A percentile compares a stretch with the other conserved stretches of the same genome.
Evolutionary conservation across 1,140 invertebrate genomes (phyloP).

Genomic region (Lasioglossum albipes): DNA sequence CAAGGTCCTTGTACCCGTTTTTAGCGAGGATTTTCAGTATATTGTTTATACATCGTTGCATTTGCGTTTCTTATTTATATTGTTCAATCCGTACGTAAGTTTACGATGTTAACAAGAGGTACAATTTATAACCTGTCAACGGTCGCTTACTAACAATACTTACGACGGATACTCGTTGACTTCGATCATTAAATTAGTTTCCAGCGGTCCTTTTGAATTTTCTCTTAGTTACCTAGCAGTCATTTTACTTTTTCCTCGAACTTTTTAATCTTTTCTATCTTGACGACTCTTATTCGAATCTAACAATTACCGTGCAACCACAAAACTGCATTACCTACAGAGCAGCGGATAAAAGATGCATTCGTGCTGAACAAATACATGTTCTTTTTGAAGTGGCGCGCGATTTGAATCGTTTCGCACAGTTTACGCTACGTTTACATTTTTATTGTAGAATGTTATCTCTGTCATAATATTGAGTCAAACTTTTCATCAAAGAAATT

Average conservation of each 20-base stretch:
- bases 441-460: no score
- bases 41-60: not conserved
- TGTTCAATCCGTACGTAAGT: not conserved
- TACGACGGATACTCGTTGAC: not conserved
- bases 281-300: not conserved
- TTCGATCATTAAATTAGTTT: not conserved
- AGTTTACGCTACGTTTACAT: no score
- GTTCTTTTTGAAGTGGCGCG: no score
- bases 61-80: no score
- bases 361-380: no score
- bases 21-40: no score
- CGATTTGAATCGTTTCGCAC: no score
- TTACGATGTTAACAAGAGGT: not conserved
- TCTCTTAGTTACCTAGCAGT: not conserved
- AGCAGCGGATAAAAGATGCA: not conserved
- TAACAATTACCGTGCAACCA: not conserved
- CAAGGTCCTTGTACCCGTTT: no score
- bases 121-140: constrained; percentile 20
- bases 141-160: not conserved
- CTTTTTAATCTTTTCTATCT: not conserved
- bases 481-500: no score
- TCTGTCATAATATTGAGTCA: no score
- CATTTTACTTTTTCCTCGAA: not conserved
- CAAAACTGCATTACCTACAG: constrained; percentile 27
- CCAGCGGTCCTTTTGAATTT: not conserved